Evolutionary conservation across 2,888 invertebrate species (phyloP).

Genomic region (Hirudinaria manillensis): DNA sequence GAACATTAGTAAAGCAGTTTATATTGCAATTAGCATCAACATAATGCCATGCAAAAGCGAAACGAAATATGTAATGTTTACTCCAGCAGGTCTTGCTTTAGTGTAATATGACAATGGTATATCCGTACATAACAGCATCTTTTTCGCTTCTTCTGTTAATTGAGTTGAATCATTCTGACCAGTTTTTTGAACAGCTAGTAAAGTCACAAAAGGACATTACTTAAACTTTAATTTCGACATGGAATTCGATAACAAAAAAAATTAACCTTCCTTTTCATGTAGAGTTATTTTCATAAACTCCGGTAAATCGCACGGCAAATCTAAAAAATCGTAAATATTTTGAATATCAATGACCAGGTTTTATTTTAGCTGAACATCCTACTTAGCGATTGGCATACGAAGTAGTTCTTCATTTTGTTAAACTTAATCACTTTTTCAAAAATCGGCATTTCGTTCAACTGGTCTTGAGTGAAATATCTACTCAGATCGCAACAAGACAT

Average conservation of each 20-base stretch:
- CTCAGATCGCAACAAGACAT: background rate
- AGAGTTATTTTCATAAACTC: background rate
- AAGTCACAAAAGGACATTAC: background rate
- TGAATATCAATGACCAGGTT: background rate
- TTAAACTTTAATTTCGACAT: background rate
- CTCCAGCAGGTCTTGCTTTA: background rate
- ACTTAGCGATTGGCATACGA: slow-evolving; percentile 1
- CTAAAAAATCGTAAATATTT: background rate
- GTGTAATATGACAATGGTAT: slow-evolving; percentile 6
- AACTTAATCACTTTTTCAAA: background rate
- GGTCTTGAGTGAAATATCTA: background rate
- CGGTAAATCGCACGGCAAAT: background rate
- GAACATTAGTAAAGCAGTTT: background rate
- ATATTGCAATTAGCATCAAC: background rate
- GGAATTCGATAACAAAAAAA: background rate
- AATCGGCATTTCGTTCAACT: background rate
- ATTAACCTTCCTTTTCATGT: background rate
- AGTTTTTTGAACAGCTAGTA: background rate
- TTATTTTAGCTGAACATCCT: background rate
- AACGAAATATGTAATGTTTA: background rate
- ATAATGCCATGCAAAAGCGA: background rate
- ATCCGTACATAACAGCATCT: background rate
- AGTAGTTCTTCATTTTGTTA: slow-evolving; percentile 8
- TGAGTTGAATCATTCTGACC: background rate
- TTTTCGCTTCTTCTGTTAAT: background rate